Evolutionary conservation across 2,113 vertebrate species (phyloP).

Genomic region (Microcebus jonahi): DNA sequence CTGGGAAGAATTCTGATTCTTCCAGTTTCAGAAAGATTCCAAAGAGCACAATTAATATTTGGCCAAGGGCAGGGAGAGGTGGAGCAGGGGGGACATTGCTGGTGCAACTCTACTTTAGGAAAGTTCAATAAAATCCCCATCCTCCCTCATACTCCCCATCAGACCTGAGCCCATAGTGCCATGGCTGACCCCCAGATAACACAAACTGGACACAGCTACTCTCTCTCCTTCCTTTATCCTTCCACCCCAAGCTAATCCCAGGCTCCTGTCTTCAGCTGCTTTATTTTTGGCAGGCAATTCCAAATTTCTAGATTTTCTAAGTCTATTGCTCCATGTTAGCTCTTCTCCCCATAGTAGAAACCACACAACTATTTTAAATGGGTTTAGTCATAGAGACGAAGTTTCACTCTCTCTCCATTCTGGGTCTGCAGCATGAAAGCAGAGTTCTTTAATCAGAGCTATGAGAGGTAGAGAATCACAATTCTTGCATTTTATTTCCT

Average conservation of each 20-base stretch:
- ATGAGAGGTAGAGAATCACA: not conserved
- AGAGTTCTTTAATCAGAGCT: not conserved
- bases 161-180: not conserved
- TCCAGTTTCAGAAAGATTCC: not conserved
- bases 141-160: not conserved
- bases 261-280: not conserved
- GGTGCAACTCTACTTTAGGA: not conserved
- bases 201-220: not conserved
- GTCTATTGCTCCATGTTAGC: not conserved
- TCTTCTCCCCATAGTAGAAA: not conserved
- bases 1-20: not conserved
- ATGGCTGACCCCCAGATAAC: not conserved
- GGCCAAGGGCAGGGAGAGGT: too few relatives aligned
- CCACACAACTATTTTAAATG: not conserved
- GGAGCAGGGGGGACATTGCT: not conserved
- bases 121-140: not conserved
- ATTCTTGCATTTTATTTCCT: not conserved
- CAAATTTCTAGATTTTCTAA: constrained; percentile 21
- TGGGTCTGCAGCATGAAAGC: not conserved
- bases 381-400: not conserved
- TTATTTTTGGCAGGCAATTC: not conserved
- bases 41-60: constrained; percentile 24
- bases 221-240: not conserved
- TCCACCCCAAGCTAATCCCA: not conserved
- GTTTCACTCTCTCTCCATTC: not conserved